Evolutionary conservation across 2,113 vertebrate species (phyloP), one percentile per base, ranked within the genome.

Genomic region (Prochilodus magdalenae): DNA sequence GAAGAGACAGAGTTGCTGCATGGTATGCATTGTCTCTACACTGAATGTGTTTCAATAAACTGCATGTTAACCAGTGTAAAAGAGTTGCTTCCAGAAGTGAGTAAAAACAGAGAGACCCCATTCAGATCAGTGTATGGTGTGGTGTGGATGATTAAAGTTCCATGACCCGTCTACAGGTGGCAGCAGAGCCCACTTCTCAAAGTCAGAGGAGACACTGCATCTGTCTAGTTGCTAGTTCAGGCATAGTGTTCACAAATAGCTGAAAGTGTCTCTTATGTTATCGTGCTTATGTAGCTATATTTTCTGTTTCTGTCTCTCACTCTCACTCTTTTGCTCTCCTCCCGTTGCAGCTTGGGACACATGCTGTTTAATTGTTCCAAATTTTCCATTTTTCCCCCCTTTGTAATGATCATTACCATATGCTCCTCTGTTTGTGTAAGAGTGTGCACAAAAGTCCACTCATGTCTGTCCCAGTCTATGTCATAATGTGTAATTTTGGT

Each of bases 161-260:
- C 57, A 1, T 71, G 29, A 40, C 40, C 47, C 15, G 71, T 73
- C 84, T 73, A n/a, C 67, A 86, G 84, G 63, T 80, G 84, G 84
- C 75, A 80, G 84, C 69, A 83, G 77, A 86, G n/a, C 47, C 20
- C 27, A 79, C 15, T 29, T n/a, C 8, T 78, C 29, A 40, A 49
- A 70, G 26, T 26, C n/a, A 60, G 10, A 15, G 55, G 5, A 30
- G 59, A 15, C 49, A 53, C 22, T 15, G 53, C 29, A 29, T 47
- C 26, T 20, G 8, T 13, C 10, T 16, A 51, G 49, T 51, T 36
- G 5, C 11, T 29, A 84, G 53, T 57, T 72, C 66, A 26, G 27
- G 55, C 30, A 6, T 69, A n/a, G n/a, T 69, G 62, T 36, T 26
- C 65, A 72, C 24, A 30, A 18, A 12, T 16, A 20, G 80, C 47